A percentile compares a stretch with the other conserved stretches of the same genome.
Evolutionary conservation across 2,797 vertebrate genomes (phyloP).

Genomic region (Rhadinocentrus ornatus): DNA sequence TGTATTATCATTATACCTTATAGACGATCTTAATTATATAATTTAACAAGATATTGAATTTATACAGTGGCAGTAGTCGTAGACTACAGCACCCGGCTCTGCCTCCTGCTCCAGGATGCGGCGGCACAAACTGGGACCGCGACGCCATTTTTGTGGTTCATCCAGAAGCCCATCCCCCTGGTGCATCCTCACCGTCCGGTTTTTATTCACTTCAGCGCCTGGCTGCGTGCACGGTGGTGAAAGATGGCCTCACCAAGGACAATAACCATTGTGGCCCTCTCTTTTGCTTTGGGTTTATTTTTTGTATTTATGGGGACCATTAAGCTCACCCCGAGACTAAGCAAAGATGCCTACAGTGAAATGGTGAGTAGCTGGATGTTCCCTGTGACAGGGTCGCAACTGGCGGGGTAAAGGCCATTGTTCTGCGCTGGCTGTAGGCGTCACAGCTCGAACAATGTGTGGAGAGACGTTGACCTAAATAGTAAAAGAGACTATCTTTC

Average conservation of each 20-base stretch:
- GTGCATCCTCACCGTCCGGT: slow-evolving; percentile 40
- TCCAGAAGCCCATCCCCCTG: slow-evolving; percentile 70
- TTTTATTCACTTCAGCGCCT: slow-evolving; percentile 38
- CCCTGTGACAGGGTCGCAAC: not conserved
- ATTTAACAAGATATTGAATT: not conserved
- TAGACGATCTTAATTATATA: too few relatives aligned
- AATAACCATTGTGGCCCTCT: slow-evolving; percentile 94
- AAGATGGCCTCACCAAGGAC: slow-evolving; percentile 95
- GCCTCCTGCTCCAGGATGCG: slow-evolving; percentile 7
- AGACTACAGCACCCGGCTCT: not conserved
- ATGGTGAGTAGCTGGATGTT: slow-evolving; percentile 89
- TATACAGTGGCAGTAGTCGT: not conserved
- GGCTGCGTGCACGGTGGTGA: slow-evolving; percentile 6
- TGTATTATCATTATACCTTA: too few relatives aligned
- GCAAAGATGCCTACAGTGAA: slow-evolving; percentile 96
- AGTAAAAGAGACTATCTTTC: not conserved
- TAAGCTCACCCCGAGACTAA: slow-evolving; percentile 95
- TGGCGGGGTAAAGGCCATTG: slow-evolving; percentile 60
- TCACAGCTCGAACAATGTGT: slow-evolving; percentile 39
- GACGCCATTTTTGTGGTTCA: slow-evolving; percentile 70
- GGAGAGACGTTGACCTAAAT: slow-evolving; percentile 62
- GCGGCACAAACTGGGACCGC: not conserved
- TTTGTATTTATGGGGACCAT: slow-evolving; percentile 99
- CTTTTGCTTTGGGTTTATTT: slow-evolving; percentile 94
- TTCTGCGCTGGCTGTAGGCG: slow-evolving; percentile 49